These are phyloP conservation scores for Eustalomyia histrio DNA, from an alignment of 2,888 invertebrate genomes.

Conservation along the genomic window DNA sequence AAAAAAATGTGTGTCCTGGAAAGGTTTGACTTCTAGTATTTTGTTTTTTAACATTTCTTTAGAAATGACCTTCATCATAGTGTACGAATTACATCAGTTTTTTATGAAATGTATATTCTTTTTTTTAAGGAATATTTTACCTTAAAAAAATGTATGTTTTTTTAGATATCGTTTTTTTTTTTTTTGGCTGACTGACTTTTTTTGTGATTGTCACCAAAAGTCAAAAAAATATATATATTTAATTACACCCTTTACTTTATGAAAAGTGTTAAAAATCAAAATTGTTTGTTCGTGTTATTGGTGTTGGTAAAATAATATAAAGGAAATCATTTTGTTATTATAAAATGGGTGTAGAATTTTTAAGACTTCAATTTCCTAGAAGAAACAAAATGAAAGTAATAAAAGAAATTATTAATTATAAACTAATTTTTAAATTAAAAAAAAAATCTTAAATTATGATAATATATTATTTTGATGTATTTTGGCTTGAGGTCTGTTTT, in stretches of 20 bases:
- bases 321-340: too few relatives aligned
- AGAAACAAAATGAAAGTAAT: too few relatives aligned
- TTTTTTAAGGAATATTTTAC: slow-evolving; percentile 23
- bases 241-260: slow-evolving; percentile 40
- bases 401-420: too few relatives aligned
- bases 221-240: slow-evolving; percentile 31
- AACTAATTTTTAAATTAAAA: too few relatives aligned
- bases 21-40: not conserved
- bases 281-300: not conserved
- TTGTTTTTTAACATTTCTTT: slow-evolving; percentile 4
- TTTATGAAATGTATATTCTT: slow-evolving; percentile 53
- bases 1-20: slow-evolving; percentile 10
- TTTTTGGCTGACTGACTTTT: not conserved
- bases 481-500: too few relatives aligned
- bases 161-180: slow-evolving; percentile 12
- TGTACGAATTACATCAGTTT: slow-evolving; percentile 27
- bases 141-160: slow-evolving; percentile 11
- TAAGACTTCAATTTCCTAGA: too few relatives aligned
- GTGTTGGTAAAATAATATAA: not conserved
- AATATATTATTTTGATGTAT: too few relatives aligned
- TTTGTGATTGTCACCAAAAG: slow-evolving; percentile 44
- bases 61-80: not conserved
- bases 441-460: too few relatives aligned
- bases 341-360: too few relatives aligned
- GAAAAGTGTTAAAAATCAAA: slow-evolving; percentile 8